Evolutionary conservation across 2,113 vertebrate species (phyloP).

Genomic region (Tor tambroides): DNA sequence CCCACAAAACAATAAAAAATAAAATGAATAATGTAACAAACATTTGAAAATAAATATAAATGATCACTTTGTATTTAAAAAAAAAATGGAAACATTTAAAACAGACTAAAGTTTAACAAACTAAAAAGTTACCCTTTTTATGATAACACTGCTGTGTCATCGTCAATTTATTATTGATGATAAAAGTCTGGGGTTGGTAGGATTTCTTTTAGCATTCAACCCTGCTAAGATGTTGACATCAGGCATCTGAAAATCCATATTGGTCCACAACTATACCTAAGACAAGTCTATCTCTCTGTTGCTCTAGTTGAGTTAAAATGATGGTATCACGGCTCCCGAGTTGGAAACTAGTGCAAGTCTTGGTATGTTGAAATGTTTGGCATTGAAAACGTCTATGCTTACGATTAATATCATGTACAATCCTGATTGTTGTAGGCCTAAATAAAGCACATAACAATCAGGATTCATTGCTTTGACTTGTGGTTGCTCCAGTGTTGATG

Average conservation of each 20-base stretch:
- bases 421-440: neutral
- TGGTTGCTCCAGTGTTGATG: neutral
- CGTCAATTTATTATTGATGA: too few species aligned
- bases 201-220: too few species aligned
- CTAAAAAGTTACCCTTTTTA: too few species aligned
- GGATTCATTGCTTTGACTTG: neutral
- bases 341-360: neutral
- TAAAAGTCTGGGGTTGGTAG: too few species aligned
- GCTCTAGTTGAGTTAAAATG: neutral
- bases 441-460: neutral
- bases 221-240: neutral
- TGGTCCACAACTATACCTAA: neutral
- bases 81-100: too few species aligned
- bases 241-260: neutral
- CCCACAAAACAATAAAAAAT: too few species aligned
- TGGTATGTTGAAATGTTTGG: conserved; percentile 4
- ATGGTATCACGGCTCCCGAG: neutral
- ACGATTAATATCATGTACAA: neutral
- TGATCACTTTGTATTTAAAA: too few species aligned
- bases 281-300: neutral
- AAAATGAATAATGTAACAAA: too few species aligned
- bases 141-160: too few species aligned
- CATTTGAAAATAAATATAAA: too few species aligned
- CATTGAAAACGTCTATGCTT: neutral
- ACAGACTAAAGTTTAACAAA: too few species aligned